Evolutionary conservation across 1,140 invertebrate species (phyloP).

Genomic region (Bombus difficillimus): DNA sequence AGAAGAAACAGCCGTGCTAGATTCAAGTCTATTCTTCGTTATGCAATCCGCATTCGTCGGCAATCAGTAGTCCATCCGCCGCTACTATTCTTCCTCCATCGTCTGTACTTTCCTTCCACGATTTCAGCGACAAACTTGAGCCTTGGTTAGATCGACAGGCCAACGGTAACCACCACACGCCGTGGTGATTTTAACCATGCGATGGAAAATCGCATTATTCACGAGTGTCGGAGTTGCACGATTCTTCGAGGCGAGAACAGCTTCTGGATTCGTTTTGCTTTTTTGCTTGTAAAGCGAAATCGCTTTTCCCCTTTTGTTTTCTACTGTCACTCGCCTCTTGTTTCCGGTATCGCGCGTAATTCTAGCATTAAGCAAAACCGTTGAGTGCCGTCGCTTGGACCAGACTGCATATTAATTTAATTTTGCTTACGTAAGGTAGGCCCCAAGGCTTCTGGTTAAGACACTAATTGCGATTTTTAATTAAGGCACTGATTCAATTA

Average conservation of each 20-base stretch:
- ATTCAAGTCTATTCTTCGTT: not conserved
- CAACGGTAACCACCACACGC: no score
- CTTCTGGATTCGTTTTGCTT: not conserved
- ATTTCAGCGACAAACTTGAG: not conserved
- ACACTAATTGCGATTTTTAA: conserved; percentile 76
- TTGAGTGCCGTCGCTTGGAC: conserved; percentile 61
- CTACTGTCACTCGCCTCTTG: not conserved
- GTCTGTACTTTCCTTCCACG: not conserved
- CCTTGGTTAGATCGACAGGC: not conserved
- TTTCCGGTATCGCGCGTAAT: conserved; percentile 50
- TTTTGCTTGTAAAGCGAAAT: conserved; percentile 14
- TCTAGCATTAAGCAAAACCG: conserved; percentile 63
- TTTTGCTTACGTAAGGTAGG: conserved; percentile 66
- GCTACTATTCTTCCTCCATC: not conserved
- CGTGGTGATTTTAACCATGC: not conserved
- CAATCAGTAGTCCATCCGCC: not conserved
- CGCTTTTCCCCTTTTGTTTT: conserved; percentile 20
- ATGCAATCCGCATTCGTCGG: conserved; percentile 10
- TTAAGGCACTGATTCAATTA: conserved; percentile 70
- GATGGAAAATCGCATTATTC: conserved; percentile 25
- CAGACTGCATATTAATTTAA: conserved; percentile 70
- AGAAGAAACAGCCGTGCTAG: not conserved
- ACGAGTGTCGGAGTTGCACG: not conserved
- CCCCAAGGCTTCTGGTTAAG: conserved; percentile 46
- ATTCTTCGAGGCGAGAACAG: not conserved